These are phyloP conservation scores for Maconellicoccus hirsutus DNA, from an alignment of 1,140 invertebrate species.

Conservation along the genomic window DNA sequence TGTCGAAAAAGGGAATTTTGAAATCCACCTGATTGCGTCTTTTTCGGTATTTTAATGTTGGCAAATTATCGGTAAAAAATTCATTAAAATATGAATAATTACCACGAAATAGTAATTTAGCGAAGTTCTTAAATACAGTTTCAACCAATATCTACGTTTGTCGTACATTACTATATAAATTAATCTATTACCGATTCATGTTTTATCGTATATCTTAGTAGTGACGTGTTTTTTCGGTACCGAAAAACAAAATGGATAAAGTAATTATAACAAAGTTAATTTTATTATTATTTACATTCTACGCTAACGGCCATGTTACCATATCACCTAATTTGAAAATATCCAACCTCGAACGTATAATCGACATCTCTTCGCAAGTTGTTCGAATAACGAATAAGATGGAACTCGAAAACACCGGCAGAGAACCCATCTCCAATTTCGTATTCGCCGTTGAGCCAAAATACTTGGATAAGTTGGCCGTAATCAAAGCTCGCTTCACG, in stretches of 20 bases:
- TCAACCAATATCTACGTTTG: no score
- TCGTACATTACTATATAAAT: no score
- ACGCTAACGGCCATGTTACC: background rate
- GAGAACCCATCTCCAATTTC: background rate
- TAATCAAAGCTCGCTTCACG: background rate
- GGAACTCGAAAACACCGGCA: constrained; percentile 49
- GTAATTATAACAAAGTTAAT: background rate
- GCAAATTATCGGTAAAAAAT: no score
- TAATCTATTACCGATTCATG: no score
- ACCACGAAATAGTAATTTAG: no score
- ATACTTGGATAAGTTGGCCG: background rate
- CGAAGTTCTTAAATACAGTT: no score
- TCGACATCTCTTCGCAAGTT: constrained; percentile 59
- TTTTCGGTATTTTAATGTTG: no score
- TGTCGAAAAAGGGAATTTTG: no score
- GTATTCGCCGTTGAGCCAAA: background rate
- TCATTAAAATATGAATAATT: no score
- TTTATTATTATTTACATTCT: background rate
- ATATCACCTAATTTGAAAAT: background rate
- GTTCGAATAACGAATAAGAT: constrained; percentile 63
- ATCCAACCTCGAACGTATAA: background rate
- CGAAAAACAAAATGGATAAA: background rate
- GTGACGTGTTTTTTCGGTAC: background rate
- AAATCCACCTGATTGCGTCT: no score
- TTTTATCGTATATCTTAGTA: background rate